phyloP scores from a whole-genome alignment of 2,113 vertebrate genomes.

The Apistogramma diplotaenia region DNA sequence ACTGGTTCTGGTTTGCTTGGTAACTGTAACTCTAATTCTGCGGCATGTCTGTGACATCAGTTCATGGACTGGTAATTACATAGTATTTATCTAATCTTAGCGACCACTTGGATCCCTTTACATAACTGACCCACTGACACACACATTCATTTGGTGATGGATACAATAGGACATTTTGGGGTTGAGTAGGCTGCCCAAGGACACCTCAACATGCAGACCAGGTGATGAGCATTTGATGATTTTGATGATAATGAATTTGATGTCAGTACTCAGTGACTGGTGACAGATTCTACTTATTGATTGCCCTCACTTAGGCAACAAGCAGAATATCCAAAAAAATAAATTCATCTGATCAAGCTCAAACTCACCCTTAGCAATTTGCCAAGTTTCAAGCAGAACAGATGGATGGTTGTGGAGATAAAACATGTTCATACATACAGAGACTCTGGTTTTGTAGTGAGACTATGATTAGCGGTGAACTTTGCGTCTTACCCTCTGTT shows the following conservation, averaged over 20 bases:
- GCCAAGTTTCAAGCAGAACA: not conserved
- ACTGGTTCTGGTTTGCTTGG: not conserved
- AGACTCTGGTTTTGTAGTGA: not conserved
- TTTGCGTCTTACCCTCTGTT: constrained; percentile 85
- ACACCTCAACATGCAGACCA: no score
- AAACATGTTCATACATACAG: not conserved
- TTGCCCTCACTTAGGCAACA: accelerated
- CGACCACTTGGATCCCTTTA: not conserved
- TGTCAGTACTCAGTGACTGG: no score
- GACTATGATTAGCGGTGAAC: not conserved
- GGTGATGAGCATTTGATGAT: no score
- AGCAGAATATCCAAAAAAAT: not conserved
- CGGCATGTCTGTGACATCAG: not conserved
- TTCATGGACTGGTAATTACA: not conserved
- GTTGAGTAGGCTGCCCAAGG: no score
- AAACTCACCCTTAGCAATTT: no score
- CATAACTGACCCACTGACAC: not conserved
- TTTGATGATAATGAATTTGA: no score
- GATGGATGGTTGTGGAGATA: no score
- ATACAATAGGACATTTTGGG: not conserved
- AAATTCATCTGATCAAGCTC: not conserved
- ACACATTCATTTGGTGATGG: not conserved
- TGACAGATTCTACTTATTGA: no score
- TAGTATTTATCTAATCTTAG: not conserved
- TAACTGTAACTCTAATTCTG: not conserved